phyloP scores from a whole-genome alignment of 2,888 invertebrate species.

The Pherbina coryleti region DNA sequence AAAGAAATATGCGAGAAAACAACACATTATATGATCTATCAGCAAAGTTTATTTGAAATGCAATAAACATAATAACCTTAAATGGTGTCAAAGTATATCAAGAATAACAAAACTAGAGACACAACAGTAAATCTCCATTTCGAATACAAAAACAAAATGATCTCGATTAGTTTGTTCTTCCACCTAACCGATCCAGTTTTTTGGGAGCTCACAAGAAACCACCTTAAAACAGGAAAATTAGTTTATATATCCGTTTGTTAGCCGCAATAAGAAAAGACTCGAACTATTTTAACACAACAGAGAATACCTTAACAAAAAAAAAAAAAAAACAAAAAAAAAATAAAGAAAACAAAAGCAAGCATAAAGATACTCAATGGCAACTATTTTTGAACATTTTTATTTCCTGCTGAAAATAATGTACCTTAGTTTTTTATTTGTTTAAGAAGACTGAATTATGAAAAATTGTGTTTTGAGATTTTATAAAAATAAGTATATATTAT shows the following conservation, averaged over 20 bases:
- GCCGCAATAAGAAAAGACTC: constrained; percentile 12
- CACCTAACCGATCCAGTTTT: constrained; percentile 48
- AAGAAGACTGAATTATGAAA: constrained; percentile 65
- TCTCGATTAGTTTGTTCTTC: constrained; percentile 55
- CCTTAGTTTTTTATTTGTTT: constrained; percentile 63
- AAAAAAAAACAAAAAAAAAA: constrained; percentile 20
- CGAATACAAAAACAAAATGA: constrained; percentile 40
- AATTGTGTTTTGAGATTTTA: constrained; percentile 18
- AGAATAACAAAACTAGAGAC: not conserved
- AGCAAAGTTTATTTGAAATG: constrained; percentile 46
- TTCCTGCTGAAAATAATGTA: constrained; percentile 56
- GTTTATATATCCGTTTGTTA: constrained; percentile 4
- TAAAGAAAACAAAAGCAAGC: constrained; percentile 24
- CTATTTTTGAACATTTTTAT: constrained; percentile 41
- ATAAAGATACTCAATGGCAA: constrained; percentile 32
- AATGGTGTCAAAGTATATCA: not conserved
- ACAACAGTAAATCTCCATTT: constrained; percentile 36
- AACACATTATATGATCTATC: not conserved
- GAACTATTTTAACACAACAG: constrained; percentile 24
- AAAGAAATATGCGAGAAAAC: not conserved
- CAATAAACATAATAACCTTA: constrained; percentile 30
- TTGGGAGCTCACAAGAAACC: constrained; percentile 42
- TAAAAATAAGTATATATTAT: constrained; percentile 32
- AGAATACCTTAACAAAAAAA: constrained; percentile 22
- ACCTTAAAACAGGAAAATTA: constrained; percentile 39